These are phyloP conservation scores for Arctocebus calabarensis DNA, from an alignment of 2,797 vertebrate species.

Conservation along the genomic window DNA sequence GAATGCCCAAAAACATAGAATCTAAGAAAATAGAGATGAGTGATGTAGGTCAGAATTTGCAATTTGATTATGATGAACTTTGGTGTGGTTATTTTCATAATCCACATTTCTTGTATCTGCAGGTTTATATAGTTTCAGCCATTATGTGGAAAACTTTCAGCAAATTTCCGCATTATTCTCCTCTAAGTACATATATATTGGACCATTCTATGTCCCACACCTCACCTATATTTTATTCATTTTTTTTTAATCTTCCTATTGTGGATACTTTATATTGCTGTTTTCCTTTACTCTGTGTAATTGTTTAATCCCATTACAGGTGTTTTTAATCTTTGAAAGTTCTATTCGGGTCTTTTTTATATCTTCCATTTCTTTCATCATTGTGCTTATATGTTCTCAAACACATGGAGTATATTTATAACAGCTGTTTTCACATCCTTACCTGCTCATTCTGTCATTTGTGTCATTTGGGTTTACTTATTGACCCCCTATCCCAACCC, in stretches of 20 bases:
- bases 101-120: not conserved
- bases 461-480: not conserved
- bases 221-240: not conserved
- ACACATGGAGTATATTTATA: not conserved
- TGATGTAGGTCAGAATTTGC: not conserved
- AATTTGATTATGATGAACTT: not conserved
- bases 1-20: not conserved
- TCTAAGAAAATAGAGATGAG: not conserved
- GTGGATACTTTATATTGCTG: not conserved
- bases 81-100: not conserved
- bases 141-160: not conserved
- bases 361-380: not conserved
- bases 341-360: not conserved
- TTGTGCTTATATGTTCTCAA: not conserved
- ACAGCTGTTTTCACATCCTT: not conserved
- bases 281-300: not conserved
- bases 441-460: not conserved
- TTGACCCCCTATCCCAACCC: not conserved
- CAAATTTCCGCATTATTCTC: not conserved
- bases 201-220: not conserved
- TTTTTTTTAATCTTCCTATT: not conserved
- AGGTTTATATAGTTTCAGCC: not conserved
- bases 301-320: not conserved
- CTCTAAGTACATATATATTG: not conserved
- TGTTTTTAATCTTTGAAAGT: not conserved